phyloP scores from a whole-genome alignment of 2,888 invertebrate genomes.

The Eupithecia insigniata region DNA sequence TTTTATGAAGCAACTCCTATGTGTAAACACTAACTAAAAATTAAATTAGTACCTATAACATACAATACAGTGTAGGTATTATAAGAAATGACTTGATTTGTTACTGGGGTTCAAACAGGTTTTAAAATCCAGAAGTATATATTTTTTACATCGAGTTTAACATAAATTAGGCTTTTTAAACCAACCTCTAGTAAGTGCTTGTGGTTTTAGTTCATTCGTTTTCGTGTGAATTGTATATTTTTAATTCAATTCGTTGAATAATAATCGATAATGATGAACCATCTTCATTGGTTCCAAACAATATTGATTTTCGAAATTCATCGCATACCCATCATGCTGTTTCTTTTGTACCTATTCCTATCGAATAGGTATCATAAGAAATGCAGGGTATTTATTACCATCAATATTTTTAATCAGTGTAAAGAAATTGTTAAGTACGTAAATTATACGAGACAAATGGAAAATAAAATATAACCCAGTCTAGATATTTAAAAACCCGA shows the following conservation, averaged over 20 bases:
- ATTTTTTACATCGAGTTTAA: background rate
- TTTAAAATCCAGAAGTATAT: conserved; percentile 39
- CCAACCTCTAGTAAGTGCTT: background rate
- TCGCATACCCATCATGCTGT: conserved; percentile 33
- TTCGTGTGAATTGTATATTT: conserved; percentile 16
- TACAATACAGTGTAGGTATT: background rate
- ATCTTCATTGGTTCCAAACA: conserved; percentile 19
- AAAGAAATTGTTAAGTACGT: conserved; percentile 12
- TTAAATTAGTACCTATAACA: conserved; percentile 42
- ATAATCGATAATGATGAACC: conserved; percentile 27
- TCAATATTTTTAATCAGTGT: background rate
- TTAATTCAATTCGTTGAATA: conserved; percentile 25
- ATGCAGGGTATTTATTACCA: conserved; percentile 40
- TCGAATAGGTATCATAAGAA: conserved; percentile 62
- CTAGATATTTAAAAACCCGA: conserved; percentile 31
- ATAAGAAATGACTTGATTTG: conserved; percentile 56
- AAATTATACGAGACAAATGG: conserved; percentile 2
- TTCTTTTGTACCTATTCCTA: conserved; percentile 60
- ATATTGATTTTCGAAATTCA: conserved; percentile 33
- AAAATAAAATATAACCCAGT: conserved; percentile 6
- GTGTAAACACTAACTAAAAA: conserved; percentile 31
- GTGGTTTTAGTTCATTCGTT: conserved; percentile 16
- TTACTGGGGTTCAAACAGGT: conserved; percentile 48
- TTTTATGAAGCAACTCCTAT: conserved; percentile 31
- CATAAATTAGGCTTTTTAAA: background rate